Evolutionary conservation across 2,888 invertebrate species (phyloP).

Genomic region (Luffia ferchaultella): DNA sequence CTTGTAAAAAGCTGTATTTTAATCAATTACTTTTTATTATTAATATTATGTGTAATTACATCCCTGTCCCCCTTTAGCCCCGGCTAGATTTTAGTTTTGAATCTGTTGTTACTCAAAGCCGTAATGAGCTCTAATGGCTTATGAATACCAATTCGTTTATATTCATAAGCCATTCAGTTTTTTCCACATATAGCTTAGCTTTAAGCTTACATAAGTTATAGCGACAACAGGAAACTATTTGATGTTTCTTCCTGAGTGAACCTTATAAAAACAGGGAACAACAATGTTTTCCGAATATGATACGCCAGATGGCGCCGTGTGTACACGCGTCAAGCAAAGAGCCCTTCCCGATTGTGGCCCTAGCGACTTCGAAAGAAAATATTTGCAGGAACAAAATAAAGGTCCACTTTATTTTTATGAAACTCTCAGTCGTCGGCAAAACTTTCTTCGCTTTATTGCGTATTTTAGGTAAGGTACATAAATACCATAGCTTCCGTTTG

Average conservation of each 20-base stretch:
- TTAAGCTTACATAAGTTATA: neutral
- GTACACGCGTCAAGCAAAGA: neutral
- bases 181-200: neutral
- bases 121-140: too few relatives aligned
- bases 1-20: too few relatives aligned
- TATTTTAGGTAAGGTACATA: conserved; percentile 22
- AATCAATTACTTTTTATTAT: too few relatives aligned
- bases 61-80: too few relatives aligned
- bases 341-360: neutral
- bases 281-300: neutral
- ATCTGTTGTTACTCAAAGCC: too few relatives aligned
- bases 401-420: conserved; percentile 30
- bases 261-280: neutral
- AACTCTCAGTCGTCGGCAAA: conserved; percentile 25
- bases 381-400: conserved; percentile 26
- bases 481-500: conserved; percentile 19
- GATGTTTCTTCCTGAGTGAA: neutral
- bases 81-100: too few relatives aligned
- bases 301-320: neutral
- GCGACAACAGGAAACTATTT: neutral
- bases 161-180: too few relatives aligned
- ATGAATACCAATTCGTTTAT: too few relatives aligned
- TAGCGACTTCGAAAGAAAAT: conserved; percentile 21
- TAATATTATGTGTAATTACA: too few relatives aligned
- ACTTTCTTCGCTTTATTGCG: conserved; percentile 21